Percentiles rank a stretch among this genome's conserved stretches.
These are phyloP conservation scores for Eunapius fragilis DNA, from an alignment of 37 sponge, comb jelly and placozoan genomes.

Conservation along the genomic window DNA sequence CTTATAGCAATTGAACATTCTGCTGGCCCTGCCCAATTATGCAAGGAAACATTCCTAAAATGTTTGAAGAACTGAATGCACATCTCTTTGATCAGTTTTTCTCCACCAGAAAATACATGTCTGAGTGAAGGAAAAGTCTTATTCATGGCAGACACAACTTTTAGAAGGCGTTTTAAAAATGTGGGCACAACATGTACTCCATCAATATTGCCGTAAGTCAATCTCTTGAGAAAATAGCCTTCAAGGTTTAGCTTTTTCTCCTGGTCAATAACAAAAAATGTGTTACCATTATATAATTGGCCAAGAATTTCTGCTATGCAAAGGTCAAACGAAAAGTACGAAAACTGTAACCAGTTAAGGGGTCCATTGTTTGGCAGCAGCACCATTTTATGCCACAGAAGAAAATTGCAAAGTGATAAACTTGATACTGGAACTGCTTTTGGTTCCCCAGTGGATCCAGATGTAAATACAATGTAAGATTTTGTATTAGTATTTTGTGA, in stretches of 20 bases:
- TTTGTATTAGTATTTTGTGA: too few species aligned
- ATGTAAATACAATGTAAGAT: constrained; percentile 3
- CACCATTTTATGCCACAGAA: neutral
- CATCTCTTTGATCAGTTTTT: neutral
- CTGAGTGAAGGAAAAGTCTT: neutral
- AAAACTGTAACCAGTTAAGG: neutral
- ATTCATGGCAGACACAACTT: neutral
- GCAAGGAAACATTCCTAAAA: neutral
- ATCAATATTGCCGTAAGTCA: neutral
- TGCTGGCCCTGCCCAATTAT: constrained; percentile 15
- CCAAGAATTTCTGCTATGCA: neutral
- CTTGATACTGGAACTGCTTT: neutral
- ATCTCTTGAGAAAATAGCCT: neutral
- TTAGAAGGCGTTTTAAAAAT: neutral
- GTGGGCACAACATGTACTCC: neutral
- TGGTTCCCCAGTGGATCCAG: constrained; percentile 13
- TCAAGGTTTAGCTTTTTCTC: neutral
- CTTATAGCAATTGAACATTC: constrained; percentile 14
- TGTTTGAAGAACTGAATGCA: neutral
- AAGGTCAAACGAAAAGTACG: neutral
- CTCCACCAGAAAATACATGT: constrained; percentile 7
- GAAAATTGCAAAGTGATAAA: neutral
- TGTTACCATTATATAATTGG: neutral
- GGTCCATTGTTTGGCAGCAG: neutral
- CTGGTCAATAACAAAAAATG: neutral